Evolutionary conservation across 2,113 vertebrate species (phyloP), one percentile per base, ranked within the genome.

Genomic region (Brachyhypopomus gauderio): DNA sequence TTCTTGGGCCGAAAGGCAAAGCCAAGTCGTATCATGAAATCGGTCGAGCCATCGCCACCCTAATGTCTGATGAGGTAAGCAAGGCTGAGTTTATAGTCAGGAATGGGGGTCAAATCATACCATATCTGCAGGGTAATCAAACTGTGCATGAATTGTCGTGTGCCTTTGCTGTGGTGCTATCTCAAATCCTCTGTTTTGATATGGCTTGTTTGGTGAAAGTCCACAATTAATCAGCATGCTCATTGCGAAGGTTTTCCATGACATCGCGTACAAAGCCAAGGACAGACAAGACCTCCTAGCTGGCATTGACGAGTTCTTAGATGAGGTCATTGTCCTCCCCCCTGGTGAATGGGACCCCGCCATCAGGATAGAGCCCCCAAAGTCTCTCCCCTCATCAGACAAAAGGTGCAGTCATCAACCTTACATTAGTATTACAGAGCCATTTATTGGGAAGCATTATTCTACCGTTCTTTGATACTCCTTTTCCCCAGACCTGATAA

Each of bases 11-110:
- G 17, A 99, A 98, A 93, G 98, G 98, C 77, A 98, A 98, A 94
- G 97, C 94, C 5, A 98, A 97, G 89, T 98, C 97, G 0, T 99
- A 99, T 79, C 97, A 99, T 64, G 98, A 99, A 93, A 99, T 99
- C 1, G 98, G 98, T 82, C 90, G 98, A 92, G 95, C 97, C 72
- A 99, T 99, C 0, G 98, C 97, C 45, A 99, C 98, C 0, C 91
- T 99, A 90, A 98, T 99, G 98, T 98, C 98, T 0, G 98, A 99
- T 30, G 98, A 99, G 96, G 98, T 99, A 38, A 14, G 25, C n/a
- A 20, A 34, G 45, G 27, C 20, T 48, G 4, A 22, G 22, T 23
- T 5, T 30, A 58, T 27, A 22, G 1, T 12, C 17, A 11, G 9
- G 45, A 9, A 9, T 8, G 45, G 9, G 45, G 45, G 45, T 36